Evolutionary conservation across 2,113 vertebrate genomes (phyloP), one percentile per base, ranked within the genome.

Genomic region (Actinemys pallida): DNA sequence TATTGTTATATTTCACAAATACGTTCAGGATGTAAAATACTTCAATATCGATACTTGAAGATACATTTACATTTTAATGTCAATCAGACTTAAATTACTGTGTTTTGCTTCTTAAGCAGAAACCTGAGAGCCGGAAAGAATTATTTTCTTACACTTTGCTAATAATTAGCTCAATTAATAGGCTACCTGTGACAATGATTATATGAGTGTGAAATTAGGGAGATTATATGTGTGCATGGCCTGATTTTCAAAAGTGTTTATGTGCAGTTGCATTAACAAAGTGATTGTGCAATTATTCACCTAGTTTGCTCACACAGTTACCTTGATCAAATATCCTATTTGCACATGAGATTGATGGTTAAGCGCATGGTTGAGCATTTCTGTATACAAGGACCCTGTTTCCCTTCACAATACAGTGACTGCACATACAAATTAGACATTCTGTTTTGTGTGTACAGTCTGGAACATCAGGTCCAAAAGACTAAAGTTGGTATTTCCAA

Each of bases 371-470:
- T 24, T 76, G 72, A 45, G 24, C 53, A 31, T 93, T 92, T 91
- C 45, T 82, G 1, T 54, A 3, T 22, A 12, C 3, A 0, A 56
- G 3, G n/a, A 22, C 42, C 1, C 8, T 81, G 22, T 35, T 87
- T 93, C 50, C 50, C 3, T 85, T 17, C 88, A 57, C 85, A 81
- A 16, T 14, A 45, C 31, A 0, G 75, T 29, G 65, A 10, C 35
- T 69, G 8, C 35, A 20, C 65, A 69, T 35, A 69, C 65, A n/a
- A n/a, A 69, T 69, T 69, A 65, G 59, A 65, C 31, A n/a, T 69
- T 69, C 65, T 69, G 35, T 35, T 69, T 69, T 69, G 8, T 69
- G 35, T 35, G 35, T 69, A 10, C 16, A 20, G 65, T 19, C 16
- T 69, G 65, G 31, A 69, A 10, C 35, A n/a, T 39, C 17, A n/a